Conservation (phyloP, 2,888 invertebrate species). For the Andricus quercusramuli region DNA sequence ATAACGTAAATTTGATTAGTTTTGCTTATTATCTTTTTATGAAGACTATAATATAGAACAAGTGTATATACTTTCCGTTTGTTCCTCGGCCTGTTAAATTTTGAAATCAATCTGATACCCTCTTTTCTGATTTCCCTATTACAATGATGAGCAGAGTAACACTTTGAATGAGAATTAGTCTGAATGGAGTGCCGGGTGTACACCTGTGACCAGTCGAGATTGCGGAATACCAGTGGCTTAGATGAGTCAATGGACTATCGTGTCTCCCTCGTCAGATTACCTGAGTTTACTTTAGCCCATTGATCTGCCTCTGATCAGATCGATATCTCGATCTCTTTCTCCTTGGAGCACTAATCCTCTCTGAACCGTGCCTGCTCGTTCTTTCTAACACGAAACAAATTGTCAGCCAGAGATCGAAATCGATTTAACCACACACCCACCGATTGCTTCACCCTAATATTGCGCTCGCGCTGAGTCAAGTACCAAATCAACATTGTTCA, state of each 20-base stretch:
- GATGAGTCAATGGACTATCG: slow-evolving; percentile 22
- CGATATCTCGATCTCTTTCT: slow-evolving; percentile 35
- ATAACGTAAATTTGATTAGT: too few relatives aligned
- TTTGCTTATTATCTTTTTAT: too few relatives aligned
- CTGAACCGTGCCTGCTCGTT: slow-evolving; percentile 32
- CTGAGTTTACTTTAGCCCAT: slow-evolving; percentile 13
- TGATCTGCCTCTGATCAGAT: slow-evolving; percentile 33
- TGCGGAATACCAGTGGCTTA: slow-evolving; percentile 37
- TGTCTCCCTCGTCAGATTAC: not conserved
- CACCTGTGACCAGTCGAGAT: slow-evolving; percentile 57
- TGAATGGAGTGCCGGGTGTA: slow-evolving; percentile 65
- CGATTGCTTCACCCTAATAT: slow-evolving; percentile 32
- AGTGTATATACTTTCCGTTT: too few relatives aligned
- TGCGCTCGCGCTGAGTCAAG: slow-evolving; percentile 23
- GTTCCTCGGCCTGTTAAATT: too few relatives aligned
- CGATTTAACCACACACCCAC: slow-evolving; percentile 29
- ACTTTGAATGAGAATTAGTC: slow-evolving; percentile 43
- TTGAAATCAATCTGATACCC: too few relatives aligned
- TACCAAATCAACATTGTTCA: slow-evolving; percentile 8
- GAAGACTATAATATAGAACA: too few relatives aligned
- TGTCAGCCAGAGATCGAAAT: slow-evolving; percentile 39
- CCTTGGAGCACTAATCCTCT: slow-evolving; percentile 38
- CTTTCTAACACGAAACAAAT: slow-evolving; percentile 36
- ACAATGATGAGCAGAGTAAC: not conserved
- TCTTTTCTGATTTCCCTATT: not conserved